phyloP scores from a whole-genome alignment of 2,113 vertebrate genomes.

The cattle (Bos taurus) region DNA sequence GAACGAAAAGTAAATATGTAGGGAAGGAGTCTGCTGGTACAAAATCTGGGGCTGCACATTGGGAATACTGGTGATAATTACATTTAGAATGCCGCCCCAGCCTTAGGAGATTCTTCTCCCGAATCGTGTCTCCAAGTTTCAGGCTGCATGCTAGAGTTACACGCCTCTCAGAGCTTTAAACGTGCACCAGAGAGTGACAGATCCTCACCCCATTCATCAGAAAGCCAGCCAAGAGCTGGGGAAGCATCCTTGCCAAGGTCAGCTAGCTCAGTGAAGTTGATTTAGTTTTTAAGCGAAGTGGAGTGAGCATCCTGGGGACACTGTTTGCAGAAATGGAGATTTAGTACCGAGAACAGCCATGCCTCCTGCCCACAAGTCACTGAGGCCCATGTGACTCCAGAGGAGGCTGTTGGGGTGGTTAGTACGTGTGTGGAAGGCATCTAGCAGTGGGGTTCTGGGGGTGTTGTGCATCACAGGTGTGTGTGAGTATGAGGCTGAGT shows the following conservation, averaged over 20 bases:
- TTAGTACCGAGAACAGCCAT: not conserved
- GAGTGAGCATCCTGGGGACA: not conserved
- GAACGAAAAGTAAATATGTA: slow-evolving; percentile 37
- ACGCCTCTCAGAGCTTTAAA: not conserved
- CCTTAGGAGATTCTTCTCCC: not conserved
- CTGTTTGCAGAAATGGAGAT: not conserved
- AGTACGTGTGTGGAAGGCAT: accelerated
- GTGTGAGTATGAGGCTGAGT: not conserved
- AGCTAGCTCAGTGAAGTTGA: not conserved
- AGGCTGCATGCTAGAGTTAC: not conserved
- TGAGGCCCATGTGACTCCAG: not conserved
- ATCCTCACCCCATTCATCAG: not conserved
- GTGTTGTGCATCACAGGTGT: not conserved
- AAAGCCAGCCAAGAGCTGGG: not conserved
- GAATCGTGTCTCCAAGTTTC: accelerated
- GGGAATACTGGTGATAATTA: not conserved
- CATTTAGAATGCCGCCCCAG: not conserved
- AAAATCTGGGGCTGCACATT: not conserved
- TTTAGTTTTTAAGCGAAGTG: not conserved
- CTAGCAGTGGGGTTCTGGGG: not conserved
- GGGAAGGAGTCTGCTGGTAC: not conserved
- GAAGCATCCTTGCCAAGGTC: not conserved
- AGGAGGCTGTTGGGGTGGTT: not conserved
- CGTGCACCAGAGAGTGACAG: not conserved
- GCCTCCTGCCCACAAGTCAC: not conserved